phyloP scores from a whole-genome alignment of 2,797 vertebrate species.

The Lepus oiostolus region DNA sequence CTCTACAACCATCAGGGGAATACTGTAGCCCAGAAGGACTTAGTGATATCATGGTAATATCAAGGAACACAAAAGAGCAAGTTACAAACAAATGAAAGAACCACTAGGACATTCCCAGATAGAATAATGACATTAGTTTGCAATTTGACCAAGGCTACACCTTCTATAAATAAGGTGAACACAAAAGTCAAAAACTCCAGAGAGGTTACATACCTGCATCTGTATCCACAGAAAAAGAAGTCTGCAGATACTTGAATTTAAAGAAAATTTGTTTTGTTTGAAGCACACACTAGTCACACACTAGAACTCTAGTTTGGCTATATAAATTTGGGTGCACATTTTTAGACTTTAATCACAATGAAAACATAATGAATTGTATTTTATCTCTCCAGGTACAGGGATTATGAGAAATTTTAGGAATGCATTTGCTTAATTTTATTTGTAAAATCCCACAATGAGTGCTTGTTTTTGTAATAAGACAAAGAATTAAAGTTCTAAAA shows the following conservation, averaged over 20 bases:
- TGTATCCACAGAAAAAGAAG: neutral
- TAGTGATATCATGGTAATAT: fast-evolving
- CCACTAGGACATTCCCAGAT: neutral
- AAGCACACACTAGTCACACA: neutral
- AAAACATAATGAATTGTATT: neutral
- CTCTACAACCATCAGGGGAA: neutral
- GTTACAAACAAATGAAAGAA: neutral
- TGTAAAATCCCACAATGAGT: neutral
- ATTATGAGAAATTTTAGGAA: neutral
- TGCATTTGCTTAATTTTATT: neutral
- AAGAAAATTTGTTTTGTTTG: neutral
- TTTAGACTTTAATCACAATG: conserved; percentile 8
- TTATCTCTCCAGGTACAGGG: neutral
- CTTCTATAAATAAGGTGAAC: neutral
- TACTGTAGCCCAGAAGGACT: neutral
- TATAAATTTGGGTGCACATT: neutral
- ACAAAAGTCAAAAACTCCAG: neutral
- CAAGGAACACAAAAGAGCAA: neutral
- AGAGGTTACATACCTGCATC: neutral
- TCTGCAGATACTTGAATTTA: neutral
- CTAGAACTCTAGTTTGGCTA: neutral
- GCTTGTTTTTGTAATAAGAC: neutral
- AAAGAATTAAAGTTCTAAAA: neutral
- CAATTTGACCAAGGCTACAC: neutral
- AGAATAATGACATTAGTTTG: neutral